A percentile compares a stretch with the other conserved stretches of the same genome.
Evolutionary conservation across 2,797 vertebrate genomes (phyloP).

Genomic region (Tamandua tetradactyla): DNA sequence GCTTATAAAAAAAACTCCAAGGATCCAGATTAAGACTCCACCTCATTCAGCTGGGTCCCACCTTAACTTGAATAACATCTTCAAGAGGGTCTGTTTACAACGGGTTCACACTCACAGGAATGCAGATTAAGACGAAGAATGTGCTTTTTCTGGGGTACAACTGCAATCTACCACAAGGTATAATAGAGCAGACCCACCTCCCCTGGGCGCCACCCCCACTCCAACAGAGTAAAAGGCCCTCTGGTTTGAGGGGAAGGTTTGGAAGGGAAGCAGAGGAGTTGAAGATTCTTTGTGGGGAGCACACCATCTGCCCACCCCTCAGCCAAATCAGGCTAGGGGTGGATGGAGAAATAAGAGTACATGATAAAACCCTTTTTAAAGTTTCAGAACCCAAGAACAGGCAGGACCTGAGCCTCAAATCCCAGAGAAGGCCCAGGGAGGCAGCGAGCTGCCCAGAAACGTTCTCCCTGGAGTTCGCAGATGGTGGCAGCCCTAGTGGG

Average conservation of each 20-base stretch:
- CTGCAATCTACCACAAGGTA: background rate
- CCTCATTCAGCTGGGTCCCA: no score
- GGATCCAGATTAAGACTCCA: no score
- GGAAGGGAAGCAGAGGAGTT: background rate
- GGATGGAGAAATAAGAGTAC: background rate
- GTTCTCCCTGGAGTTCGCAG: background rate
- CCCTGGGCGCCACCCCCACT: background rate
- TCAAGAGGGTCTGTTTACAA: no score
- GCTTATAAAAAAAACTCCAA: no score
- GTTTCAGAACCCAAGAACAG: background rate
- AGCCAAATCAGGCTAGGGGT: background rate
- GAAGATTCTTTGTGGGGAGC: background rate
- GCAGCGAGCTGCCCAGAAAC: background rate
- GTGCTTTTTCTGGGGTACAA: no score
- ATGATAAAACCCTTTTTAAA: background rate
- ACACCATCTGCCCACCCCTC: fast-evolving
- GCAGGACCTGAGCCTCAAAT: background rate
- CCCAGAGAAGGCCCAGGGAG: background rate
- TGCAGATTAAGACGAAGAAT: no score
- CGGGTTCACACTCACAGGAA: no score
- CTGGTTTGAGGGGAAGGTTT: background rate
- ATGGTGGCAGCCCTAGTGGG: no score
- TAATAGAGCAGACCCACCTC: background rate
- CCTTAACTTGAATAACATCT: no score
- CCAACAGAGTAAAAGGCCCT: background rate